Conservation (phyloP, 2,888 invertebrate genomes). For the Ferdinandea cuprea region DNA sequence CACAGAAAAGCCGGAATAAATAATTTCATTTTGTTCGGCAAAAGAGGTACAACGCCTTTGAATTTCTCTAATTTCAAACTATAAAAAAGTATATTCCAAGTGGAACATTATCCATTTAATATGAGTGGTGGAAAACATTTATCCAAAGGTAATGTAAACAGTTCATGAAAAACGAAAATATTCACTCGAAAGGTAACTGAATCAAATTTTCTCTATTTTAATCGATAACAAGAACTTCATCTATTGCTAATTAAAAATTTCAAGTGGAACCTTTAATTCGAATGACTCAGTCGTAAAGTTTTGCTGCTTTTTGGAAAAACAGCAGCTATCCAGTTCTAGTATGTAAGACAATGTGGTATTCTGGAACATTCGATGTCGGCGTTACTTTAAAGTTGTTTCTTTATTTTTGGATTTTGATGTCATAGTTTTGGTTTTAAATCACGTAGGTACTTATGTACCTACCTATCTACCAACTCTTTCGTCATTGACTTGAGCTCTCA, state of each 20-base stretch:
- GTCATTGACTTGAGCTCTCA: not conserved
- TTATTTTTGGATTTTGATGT: constrained; percentile 69
- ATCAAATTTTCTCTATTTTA: not conserved
- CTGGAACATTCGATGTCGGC: constrained; percentile 40
- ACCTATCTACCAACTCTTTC: not conserved
- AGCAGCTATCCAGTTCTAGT: not conserved
- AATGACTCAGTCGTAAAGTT: not conserved
- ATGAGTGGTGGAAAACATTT: constrained; percentile 75
- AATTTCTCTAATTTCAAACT: not conserved
- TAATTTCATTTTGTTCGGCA: not conserved
- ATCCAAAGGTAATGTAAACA: constrained; percentile 60
- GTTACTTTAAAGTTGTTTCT: constrained; percentile 17
- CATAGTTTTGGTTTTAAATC: constrained; percentile 51
- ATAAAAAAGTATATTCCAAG: not conserved
- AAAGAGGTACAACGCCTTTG: constrained; percentile 14
- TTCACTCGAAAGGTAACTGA: not conserved
- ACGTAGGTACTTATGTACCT: too few relatives aligned
- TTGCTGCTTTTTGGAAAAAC: not conserved
- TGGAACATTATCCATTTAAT: constrained; percentile 7
- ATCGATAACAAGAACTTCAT: constrained; percentile 40
- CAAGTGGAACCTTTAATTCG: not conserved
- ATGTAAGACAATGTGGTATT: not conserved
- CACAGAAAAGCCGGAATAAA: not conserved
- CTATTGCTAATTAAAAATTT: not conserved
- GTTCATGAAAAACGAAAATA: too few relatives aligned